Conservation (phyloP, 2,113 vertebrate species). For the Cichladusa arquata region DNA sequence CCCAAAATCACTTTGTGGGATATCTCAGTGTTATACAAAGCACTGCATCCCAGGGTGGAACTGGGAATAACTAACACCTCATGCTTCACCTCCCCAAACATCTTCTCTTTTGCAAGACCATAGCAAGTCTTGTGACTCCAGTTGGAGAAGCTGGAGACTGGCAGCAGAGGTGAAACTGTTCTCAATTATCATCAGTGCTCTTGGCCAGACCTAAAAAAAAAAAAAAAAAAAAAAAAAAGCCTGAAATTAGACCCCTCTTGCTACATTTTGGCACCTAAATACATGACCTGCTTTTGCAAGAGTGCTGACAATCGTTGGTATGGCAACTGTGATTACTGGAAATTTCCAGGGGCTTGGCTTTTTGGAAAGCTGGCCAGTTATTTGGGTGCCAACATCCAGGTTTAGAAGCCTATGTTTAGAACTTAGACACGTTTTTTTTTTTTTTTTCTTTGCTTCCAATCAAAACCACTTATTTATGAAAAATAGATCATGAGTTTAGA, state of each 20-base stretch:
- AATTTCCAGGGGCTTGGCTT: constrained; percentile 61
- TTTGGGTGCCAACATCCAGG: constrained; percentile 29
- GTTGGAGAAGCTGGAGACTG: background rate
- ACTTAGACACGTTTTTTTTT: background rate
- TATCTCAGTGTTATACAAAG: background rate
- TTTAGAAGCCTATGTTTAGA: constrained; percentile 26
- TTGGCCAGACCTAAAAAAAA: background rate
- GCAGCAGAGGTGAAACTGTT: constrained; percentile 3
- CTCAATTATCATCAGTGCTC: background rate
- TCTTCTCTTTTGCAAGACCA: background rate
- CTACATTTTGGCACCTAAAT: constrained; percentile 52
- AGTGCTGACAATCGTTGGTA: constrained; percentile 57
- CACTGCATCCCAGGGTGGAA: background rate
- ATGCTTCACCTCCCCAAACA: background rate
- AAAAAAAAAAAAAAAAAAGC: background rate
- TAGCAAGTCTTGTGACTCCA: background rate
- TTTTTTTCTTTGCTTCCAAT: background rate
- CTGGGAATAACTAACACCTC: background rate
- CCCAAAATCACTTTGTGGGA: background rate
- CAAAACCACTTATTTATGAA: constrained; percentile 6
- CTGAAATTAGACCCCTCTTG: constrained; percentile 49
- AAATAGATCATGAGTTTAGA: background rate
- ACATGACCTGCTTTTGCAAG: constrained; percentile 62
- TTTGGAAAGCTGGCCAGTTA: constrained; percentile 54
- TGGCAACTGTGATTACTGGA: constrained; percentile 62